A percentile compares a stretch with the other conserved stretches of the same genome.
These are phyloP conservation scores for Pseudochirops corinnae DNA, from an alignment of 2,797 vertebrate genomes.

Conservation along the genomic window DNA sequence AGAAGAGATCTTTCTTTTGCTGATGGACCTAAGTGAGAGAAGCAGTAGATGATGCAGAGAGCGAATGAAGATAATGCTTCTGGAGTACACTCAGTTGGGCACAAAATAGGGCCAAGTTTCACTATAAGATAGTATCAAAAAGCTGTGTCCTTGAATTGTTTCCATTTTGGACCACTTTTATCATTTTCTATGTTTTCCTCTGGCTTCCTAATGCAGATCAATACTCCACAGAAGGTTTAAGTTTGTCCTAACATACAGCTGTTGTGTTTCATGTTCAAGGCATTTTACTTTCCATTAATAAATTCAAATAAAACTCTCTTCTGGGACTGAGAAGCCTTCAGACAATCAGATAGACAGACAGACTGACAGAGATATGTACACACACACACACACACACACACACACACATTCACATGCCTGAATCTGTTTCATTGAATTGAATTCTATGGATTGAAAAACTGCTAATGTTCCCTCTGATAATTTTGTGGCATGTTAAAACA, in stretches of 20 bases:
- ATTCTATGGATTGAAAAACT: background rate
- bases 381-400: background rate
- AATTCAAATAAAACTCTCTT: background rate
- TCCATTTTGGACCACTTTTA: background rate
- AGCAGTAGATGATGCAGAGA: background rate
- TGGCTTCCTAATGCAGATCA: constrained; percentile 8
- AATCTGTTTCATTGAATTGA: background rate
- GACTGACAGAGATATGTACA: background rate
- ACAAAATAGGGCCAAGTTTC: background rate
- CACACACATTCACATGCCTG: background rate
- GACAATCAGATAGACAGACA: background rate
- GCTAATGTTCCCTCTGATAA: background rate
- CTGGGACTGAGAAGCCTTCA: background rate
- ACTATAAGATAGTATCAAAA: background rate
- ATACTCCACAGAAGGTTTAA: constrained; percentile 36
- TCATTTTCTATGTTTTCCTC: background rate
- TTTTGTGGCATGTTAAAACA: constrained; percentile 14
- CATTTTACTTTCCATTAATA: background rate
- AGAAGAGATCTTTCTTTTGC: background rate
- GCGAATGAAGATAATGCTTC: background rate
- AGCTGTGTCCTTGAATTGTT: constrained; percentile 36
- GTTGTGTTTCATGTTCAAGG: background rate
- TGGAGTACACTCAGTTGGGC: constrained; percentile 28
- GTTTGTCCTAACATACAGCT: background rate
- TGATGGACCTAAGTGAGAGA: constrained; percentile 37